Base-by-base conservation (phyloP, 2,888 invertebrate species). In the Gibbula magus region DNA sequence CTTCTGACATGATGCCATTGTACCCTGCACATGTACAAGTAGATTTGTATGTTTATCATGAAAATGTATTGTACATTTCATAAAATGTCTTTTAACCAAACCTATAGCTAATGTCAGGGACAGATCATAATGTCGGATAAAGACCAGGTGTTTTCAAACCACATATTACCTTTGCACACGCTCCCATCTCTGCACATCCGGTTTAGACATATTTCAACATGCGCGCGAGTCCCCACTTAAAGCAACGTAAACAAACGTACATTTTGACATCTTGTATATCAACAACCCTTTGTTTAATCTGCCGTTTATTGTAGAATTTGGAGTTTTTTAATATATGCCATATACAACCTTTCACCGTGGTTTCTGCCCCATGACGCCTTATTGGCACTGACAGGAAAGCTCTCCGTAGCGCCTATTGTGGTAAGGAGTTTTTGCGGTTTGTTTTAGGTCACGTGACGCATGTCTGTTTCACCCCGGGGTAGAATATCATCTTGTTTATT, bases 231-330 rank as follows among this genome's bases (percentile, higher is more conserved):
- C 61, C 22, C 61, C 61, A 61, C 61, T 61, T 61, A 61, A 25
- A 29, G 29, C 61, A 61, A 61, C 25, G 10, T 61, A 61, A 61
- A 61, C 61, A 29, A 61, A 29, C 25, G 16, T 4, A 61, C 29
- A 61, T 61, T 61, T 29, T 61, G 61, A 70, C 70, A 32, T 35
- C 70, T 35, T 70, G n/a, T 70, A 35, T 70, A 70, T 70, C 29
- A 70, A 70, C 39, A 70, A 70, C n/a, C 39, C 70, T 67, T 70
- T 70, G 35, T 70, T 70, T 70, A 35, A 70, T 35, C 32, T 70
- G 35, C 32, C 70, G 35, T 70, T 70, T 70, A 35, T 32, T 35
- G 61, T 29, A 61, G 61, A 61, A 61, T 61, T 61, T 61, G 25
- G 61, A 61, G 29, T 29, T 61, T 8, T 54, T 25, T 61, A 61